A percentile compares a stretch with the other conserved stretches of the same genome.
phyloP scores from a whole-genome alignment of 2,797 vertebrate species.

The Gymnothorax reevesii region DNA sequence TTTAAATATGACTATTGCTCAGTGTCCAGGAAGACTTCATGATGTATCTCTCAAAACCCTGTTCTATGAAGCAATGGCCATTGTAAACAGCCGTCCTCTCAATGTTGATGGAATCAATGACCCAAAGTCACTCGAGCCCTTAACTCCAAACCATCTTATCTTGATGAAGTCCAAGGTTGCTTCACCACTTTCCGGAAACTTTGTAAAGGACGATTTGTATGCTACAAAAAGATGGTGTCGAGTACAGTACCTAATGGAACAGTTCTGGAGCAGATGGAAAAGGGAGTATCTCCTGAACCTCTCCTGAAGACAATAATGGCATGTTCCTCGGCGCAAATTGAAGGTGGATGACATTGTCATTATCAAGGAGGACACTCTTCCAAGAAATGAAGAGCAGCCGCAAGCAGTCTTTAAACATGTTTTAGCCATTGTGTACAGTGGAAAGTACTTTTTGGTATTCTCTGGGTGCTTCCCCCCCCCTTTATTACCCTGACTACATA shows the following conservation, averaged over 20 bases:
- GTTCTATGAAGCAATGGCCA: slow-evolving; percentile 8
- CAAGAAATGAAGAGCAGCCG: too few species aligned
- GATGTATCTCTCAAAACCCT: not conserved
- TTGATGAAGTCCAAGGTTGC: slow-evolving; percentile 44
- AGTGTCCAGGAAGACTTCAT: not conserved
- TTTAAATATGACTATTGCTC: too few species aligned
- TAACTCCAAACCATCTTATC: slow-evolving; percentile 33
- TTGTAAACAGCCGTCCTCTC: not conserved
- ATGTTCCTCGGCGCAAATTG: slow-evolving; percentile 21
- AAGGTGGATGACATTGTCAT: slow-evolving; percentile 38
- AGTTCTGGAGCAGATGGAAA: slow-evolving; percentile 21
- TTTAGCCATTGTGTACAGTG: too few species aligned
- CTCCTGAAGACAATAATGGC: slow-evolving; percentile 36
- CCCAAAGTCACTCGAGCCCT: not conserved
- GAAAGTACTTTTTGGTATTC: too few species aligned
- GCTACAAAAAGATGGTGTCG: slow-evolving; percentile 37
- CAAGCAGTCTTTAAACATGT: too few species aligned
- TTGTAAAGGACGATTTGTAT: too few species aligned
- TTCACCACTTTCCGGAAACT: slow-evolving; percentile 13
- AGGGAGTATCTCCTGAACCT: slow-evolving; percentile 38
- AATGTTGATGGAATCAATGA: slow-evolving; percentile 5
- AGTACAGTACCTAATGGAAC: slow-evolving; percentile 23
- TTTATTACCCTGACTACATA: too few species aligned
- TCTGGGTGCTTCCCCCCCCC: too few species aligned
- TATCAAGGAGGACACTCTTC: not conserved